These are phyloP conservation scores for Rhagologus leucostigma DNA, from an alignment of 2,113 vertebrate genomes.

Conservation along the genomic window DNA sequence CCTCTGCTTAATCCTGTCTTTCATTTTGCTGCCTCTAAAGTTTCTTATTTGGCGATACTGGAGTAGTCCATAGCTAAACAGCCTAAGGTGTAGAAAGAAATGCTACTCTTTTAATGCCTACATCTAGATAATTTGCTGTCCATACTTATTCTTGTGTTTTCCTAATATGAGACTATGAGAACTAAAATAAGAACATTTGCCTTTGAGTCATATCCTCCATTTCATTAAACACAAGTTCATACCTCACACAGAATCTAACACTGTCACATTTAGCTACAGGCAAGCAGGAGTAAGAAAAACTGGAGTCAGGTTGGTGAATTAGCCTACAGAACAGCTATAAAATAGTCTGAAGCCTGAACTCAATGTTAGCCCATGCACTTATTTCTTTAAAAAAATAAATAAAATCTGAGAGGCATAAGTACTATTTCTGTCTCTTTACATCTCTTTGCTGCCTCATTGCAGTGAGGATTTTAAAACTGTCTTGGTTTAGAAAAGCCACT, in stretches of 20 bases:
- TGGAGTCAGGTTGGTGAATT: neutral
- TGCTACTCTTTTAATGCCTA: neutral
- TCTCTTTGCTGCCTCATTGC: neutral
- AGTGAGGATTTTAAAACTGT: neutral
- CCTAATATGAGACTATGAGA: neutral
- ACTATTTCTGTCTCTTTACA: neutral
- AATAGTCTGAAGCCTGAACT: slow-evolving; percentile 6
- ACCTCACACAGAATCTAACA: slow-evolving; percentile 18
- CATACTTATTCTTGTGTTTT: slow-evolving; percentile 6
- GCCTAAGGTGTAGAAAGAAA: neutral
- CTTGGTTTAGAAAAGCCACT: neutral
- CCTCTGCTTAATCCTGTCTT: slow-evolving; percentile 18
- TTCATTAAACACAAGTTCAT: slow-evolving; percentile 52
- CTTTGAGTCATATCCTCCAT: slow-evolving; percentile 42
- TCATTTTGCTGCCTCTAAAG: neutral
- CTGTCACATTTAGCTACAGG: slow-evolving; percentile 43
- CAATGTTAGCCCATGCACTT: neutral
- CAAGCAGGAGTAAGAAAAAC: slow-evolving; percentile 27
- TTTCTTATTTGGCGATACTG: neutral
- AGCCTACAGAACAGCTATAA: slow-evolving; percentile 1
- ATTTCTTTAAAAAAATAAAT: slow-evolving; percentile 2
- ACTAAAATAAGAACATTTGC: slow-evolving; percentile 17
- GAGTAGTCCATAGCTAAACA: neutral
- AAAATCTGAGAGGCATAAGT: neutral
- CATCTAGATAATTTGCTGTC: slow-evolving; percentile 16